phyloP scores from a whole-genome alignment of 2,888 invertebrate genomes.

The Melipona beecheii region DNA sequence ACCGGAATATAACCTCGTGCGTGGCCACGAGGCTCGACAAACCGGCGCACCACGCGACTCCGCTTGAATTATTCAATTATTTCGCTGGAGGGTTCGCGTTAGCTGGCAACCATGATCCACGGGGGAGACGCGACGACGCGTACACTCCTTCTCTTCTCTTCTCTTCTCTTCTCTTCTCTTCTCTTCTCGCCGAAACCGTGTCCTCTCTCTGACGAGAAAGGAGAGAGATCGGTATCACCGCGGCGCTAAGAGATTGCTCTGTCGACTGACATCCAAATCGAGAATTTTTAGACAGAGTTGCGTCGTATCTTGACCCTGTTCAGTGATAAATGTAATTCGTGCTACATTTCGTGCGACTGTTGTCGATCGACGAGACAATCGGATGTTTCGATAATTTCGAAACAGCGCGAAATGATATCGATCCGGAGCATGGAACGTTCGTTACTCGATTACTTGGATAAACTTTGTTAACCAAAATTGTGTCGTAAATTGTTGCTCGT shows the following conservation, averaged over 20 bases:
- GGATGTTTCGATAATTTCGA: no score
- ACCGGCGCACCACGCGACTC: slow-evolving; percentile 47
- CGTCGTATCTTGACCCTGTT: no score
- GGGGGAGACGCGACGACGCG: slow-evolving; percentile 41
- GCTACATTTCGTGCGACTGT: no score
- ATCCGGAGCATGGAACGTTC: no score
- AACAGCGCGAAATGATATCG: no score
- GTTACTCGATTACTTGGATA: no score
- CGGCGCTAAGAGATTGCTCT: slow-evolving; percentile 9
- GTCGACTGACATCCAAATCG: slow-evolving; percentile 7
- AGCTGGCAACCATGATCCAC: slow-evolving; percentile 50
- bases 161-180: background rate
- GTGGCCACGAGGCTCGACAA: slow-evolving; percentile 26
- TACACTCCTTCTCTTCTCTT: no score
- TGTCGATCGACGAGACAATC: no score
- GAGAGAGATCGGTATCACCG: background rate
- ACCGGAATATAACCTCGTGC: slow-evolving; percentile 39
- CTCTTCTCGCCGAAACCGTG: slow-evolving; percentile 35
- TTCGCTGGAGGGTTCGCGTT: slow-evolving; percentile 46
- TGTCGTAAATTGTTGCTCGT: no score
- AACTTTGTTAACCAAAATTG: no score
- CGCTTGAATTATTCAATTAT: slow-evolving; percentile 71
- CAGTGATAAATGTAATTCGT: no score
- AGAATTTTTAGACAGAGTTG: background rate
- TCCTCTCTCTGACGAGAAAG: slow-evolving; percentile 18